phyloP scores from a whole-genome alignment of 2,113 vertebrate species.

The Probosciger aterrimus region DNA sequence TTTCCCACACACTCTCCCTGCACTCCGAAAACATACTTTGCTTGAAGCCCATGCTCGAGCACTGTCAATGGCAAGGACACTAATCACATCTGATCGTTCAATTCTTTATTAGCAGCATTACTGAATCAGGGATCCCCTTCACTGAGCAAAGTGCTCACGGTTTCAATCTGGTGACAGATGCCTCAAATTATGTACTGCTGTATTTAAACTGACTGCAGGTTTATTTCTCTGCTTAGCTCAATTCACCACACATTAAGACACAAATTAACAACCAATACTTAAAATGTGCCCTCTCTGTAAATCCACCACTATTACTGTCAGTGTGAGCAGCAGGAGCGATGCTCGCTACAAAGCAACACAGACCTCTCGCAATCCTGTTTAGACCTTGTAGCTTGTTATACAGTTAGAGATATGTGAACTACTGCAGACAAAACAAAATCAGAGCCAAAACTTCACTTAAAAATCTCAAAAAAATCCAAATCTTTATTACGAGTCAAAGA shows the following conservation, averaged over 20 bases:
- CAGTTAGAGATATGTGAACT: neutral
- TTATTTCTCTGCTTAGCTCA: neutral
- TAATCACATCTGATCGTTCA: neutral
- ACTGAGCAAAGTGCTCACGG: neutral
- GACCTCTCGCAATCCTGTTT: neutral
- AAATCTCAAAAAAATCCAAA: neutral
- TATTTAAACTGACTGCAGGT: neutral
- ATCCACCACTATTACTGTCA: neutral
- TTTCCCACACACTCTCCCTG: neutral
- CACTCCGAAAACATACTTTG: neutral
- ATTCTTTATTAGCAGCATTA: neutral
- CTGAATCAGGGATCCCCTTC: neutral
- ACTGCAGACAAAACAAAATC: slow-evolving; percentile 48
- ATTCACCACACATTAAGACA: neutral
- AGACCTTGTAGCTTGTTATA: neutral
- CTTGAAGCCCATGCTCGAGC: neutral
- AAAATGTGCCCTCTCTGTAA: neutral
- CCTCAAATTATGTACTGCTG: neutral
- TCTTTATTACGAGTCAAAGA: slow-evolving; percentile 24
- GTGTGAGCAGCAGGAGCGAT: neutral
- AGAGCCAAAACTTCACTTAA: slow-evolving; percentile 16
- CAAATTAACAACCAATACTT: neutral
- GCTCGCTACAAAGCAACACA: neutral
- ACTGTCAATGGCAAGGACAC: neutral
- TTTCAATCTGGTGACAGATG: neutral